These are phyloP conservation scores for Eulithis testata DNA, from an alignment of 2,888 invertebrate genomes.

Conservation along the genomic window DNA sequence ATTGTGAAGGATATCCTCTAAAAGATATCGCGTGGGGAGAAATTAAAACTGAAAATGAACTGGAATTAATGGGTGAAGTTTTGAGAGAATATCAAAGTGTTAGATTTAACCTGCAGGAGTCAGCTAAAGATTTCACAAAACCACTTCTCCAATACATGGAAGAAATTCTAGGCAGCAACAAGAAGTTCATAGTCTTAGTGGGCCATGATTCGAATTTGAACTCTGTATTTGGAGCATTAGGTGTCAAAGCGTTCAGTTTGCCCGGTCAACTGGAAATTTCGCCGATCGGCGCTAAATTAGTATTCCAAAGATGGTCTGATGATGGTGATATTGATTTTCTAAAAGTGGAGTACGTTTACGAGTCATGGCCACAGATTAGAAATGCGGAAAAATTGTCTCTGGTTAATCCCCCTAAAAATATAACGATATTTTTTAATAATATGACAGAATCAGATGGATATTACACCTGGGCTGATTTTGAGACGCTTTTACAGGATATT, in stretches of 20 bases:
- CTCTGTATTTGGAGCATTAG: slow-evolving; percentile 55
- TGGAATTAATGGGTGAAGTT: slow-evolving; percentile 56
- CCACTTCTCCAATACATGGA: slow-evolving; percentile 60
- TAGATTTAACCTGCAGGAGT: slow-evolving; percentile 57
- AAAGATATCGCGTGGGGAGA: slow-evolving; percentile 68
- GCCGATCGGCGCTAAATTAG: slow-evolving; percentile 70
- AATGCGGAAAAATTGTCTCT: slow-evolving; percentile 48
- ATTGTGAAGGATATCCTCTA: slow-evolving; percentile 61
- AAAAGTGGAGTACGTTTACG: slow-evolving; percentile 67
- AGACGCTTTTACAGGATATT: slow-evolving; percentile 36
- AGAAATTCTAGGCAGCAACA: slow-evolving; percentile 45
- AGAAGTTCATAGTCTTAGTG: slow-evolving; percentile 56
- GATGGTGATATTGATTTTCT: slow-evolving; percentile 52
- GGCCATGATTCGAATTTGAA: slow-evolving; percentile 73
- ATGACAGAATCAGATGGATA: slow-evolving; percentile 50
- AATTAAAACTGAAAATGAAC: slow-evolving; percentile 53
- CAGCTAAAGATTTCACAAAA: slow-evolving; percentile 55
- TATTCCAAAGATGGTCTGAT: slow-evolving; percentile 70
- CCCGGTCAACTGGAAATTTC: slow-evolving; percentile 61
- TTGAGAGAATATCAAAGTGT: slow-evolving; percentile 59
- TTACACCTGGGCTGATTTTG: slow-evolving; percentile 60
- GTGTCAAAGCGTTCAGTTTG: slow-evolving; percentile 55
- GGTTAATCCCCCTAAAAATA: slow-evolving; percentile 54
- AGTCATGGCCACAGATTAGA: slow-evolving; percentile 57
- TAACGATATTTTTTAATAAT: slow-evolving; percentile 49